phyloP scores from a whole-genome alignment of 2,113 vertebrate species.

The Hemiscyllium ocellatum region DNA sequence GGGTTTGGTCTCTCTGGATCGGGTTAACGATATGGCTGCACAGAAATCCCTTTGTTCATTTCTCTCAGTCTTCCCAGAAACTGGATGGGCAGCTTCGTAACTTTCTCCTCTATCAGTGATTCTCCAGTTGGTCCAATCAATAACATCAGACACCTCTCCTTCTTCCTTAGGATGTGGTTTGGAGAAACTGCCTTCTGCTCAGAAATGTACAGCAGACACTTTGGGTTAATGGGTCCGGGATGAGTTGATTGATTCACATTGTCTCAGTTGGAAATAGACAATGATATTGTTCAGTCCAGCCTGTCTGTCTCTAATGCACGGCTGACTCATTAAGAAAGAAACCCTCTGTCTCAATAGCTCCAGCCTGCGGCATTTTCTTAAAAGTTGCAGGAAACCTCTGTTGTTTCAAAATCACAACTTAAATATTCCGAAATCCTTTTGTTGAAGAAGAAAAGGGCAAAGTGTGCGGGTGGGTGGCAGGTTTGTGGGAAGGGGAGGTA shows the following conservation, averaged over 20 bases:
- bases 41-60: background rate
- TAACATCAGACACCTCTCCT: background rate
- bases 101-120: background rate
- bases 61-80: background rate
- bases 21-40: background rate
- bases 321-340: background rate
- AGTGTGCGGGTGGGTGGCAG: background rate
- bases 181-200: background rate
- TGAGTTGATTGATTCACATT: background rate
- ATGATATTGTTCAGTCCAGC: background rate
- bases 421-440: background rate
- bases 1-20: background rate
- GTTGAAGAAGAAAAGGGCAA: background rate
- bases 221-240: background rate
- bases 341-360: background rate
- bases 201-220: background rate
- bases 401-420: background rate
- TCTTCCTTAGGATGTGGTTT: background rate
- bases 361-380: background rate
- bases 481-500: background rate
- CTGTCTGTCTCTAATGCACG: background rate
- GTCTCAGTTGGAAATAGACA: background rate
- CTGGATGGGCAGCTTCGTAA: background rate
- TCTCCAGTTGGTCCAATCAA: too few species aligned
- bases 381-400: background rate